phyloP scores from a whole-genome alignment of 2,113 vertebrate species.

The Callionymus lyra region DNA sequence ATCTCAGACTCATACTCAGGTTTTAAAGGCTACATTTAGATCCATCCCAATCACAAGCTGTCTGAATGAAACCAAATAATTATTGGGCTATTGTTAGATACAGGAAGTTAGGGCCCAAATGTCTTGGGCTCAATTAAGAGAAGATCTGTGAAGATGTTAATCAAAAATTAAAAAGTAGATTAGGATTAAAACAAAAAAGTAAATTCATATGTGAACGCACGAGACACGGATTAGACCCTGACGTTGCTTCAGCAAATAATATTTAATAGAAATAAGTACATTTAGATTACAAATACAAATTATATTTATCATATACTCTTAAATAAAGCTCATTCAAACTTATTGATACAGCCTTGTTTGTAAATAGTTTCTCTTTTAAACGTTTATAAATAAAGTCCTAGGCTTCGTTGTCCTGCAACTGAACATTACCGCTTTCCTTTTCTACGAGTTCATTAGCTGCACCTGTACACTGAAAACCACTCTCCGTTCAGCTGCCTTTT shows the following conservation, averaged over 20 bases:
- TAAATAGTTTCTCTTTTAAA: slow-evolving; percentile 2
- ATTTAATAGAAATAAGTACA: too few relatives aligned
- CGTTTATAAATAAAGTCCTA: slow-evolving; percentile 39
- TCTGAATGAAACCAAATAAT: slow-evolving; percentile 50
- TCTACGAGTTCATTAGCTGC: slow-evolving; percentile 43
- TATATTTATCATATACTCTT: too few relatives aligned
- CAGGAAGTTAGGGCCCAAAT: slow-evolving; percentile 34
- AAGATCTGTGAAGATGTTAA: too few relatives aligned
- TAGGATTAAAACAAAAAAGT: too few relatives aligned
- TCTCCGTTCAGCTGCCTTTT: slow-evolving; percentile 34
- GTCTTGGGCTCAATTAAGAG: neutral
- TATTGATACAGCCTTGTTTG: too few relatives aligned
- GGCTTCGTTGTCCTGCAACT: slow-evolving; percentile 35
- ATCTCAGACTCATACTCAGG: slow-evolving; percentile 41
- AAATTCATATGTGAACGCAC: too few relatives aligned
- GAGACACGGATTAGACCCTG: too few relatives aligned
- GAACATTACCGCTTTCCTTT: slow-evolving; percentile 37
- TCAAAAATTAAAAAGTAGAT: too few relatives aligned
- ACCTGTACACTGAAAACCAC: slow-evolving; percentile 45
- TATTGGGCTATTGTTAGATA: slow-evolving; percentile 36
- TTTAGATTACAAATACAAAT: too few relatives aligned
- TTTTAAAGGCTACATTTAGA: slow-evolving; percentile 58
- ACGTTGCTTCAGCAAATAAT: too few relatives aligned
- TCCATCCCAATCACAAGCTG: slow-evolving; percentile 27
- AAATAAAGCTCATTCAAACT: too few relatives aligned